phyloP scores from a whole-genome alignment of 2,113 vertebrate genomes.

The Pseudorectes ferrugineus region DNA sequence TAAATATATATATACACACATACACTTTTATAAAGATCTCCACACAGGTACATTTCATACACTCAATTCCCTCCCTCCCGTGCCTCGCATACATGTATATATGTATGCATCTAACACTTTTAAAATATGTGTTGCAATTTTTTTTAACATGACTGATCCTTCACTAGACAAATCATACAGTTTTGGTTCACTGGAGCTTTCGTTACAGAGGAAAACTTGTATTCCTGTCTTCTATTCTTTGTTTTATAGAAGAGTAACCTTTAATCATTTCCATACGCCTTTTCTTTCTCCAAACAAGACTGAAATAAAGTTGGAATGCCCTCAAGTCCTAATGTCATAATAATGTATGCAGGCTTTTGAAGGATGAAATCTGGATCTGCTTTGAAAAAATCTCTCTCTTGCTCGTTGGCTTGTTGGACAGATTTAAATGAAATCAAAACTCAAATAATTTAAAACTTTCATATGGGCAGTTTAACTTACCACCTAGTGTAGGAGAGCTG shows the following conservation, averaged over 20 bases:
- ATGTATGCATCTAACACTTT: neutral
- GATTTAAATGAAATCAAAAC: constrained; percentile 7
- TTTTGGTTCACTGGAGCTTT: neutral
- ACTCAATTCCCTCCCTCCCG: neutral
- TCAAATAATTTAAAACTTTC: neutral
- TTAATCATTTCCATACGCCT: constrained; percentile 43
- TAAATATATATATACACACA: neutral
- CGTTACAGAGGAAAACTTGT: neutral
- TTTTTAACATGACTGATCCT: neutral
- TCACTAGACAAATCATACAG: neutral
- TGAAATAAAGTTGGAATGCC: constrained; percentile 29
- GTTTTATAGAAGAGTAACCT: constrained; percentile 15
- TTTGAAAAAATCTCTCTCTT: constrained; percentile 1
- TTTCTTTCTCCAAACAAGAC: constrained; percentile 15
- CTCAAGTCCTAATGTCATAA: constrained; percentile 6
- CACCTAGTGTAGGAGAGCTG: neutral
- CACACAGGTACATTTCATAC: neutral
- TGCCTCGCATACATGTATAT: neutral
- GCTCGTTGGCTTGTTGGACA: neutral
- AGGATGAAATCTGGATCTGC: constrained; percentile 28
- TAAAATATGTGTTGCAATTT: neutral
- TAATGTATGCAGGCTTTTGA: neutral
- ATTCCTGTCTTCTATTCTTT: neutral
- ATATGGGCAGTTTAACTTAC: neutral
- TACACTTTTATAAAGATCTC: neutral